Conservation (phyloP, 2,797 vertebrate genomes). For the Taeniopygia guttata region DNA sequence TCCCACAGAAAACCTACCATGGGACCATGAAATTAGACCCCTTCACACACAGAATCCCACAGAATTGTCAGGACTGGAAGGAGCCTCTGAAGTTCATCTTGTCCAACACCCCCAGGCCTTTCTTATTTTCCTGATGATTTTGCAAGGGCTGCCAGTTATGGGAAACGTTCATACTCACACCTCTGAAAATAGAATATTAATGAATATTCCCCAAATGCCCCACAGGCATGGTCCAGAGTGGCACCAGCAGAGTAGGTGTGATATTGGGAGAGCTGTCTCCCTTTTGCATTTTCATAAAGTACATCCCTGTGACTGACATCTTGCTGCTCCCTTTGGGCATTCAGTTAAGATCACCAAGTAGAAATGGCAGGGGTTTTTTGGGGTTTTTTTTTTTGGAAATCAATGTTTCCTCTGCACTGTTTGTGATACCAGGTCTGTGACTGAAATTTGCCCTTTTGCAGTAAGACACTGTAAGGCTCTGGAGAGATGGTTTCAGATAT, state of each 20-base stretch:
- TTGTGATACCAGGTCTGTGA: background rate
- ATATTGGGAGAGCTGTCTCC: background rate
- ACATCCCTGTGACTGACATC: background rate
- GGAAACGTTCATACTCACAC: background rate
- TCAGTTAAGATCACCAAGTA: background rate
- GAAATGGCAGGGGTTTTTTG: background rate
- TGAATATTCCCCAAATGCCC: background rate
- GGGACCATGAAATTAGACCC: background rate
- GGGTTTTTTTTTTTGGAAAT: background rate
- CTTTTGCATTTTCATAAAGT: background rate
- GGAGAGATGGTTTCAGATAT: background rate
- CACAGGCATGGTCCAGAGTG: background rate
- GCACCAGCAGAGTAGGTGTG: background rate
- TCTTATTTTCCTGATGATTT: background rate
- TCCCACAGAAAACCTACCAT: background rate
- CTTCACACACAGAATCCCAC: background rate
- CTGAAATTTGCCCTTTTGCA: background rate
- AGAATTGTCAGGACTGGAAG: background rate
- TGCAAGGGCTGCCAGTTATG: background rate
- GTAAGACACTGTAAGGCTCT: background rate
- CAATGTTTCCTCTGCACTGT: background rate
- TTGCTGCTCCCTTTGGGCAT: background rate
- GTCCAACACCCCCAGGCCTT: background rate
- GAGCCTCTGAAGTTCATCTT: background rate
- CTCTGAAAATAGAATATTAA: background rate